Conservation (phyloP, 2,113 vertebrate species). For the Gobiocypris rarus region DNA sequence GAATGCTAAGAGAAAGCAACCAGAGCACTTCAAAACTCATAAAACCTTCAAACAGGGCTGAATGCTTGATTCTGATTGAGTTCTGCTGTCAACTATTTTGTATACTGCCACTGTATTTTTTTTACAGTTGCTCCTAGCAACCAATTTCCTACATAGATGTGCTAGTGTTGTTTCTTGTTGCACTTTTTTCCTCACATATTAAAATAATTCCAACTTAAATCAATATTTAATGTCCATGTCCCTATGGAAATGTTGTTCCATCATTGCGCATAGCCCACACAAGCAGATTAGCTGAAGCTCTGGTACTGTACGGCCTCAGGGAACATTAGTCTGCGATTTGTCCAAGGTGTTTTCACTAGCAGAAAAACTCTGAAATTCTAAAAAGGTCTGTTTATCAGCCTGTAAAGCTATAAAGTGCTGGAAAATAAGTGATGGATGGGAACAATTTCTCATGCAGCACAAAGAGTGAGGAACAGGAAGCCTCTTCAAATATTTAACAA, state of each 20-base stretch:
- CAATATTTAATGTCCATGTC: background rate
- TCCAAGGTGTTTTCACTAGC: background rate
- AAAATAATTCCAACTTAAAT: constrained; percentile 12
- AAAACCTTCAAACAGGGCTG: background rate
- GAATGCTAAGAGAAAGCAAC: background rate
- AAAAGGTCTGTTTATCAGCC: background rate
- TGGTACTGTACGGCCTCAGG: background rate
- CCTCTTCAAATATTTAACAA: background rate
- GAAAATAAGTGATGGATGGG: background rate
- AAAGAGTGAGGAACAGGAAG: background rate
- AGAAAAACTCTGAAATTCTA: background rate
- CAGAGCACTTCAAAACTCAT: background rate
- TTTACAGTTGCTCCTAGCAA: constrained; percentile 3
- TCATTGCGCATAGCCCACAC: background rate
- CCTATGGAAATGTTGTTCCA: background rate
- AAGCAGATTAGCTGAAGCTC: background rate
- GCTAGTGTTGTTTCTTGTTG: background rate
- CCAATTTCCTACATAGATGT: constrained; percentile 3
- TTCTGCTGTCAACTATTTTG: background rate
- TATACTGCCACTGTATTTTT: background rate
- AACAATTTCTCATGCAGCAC: background rate
- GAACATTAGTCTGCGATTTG: constrained; percentile 7
- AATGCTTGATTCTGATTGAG: background rate
- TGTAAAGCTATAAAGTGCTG: background rate
- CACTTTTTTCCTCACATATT: background rate